Percentiles rank a stretch among this genome's conserved stretches.
Conservation (phyloP, 64 coral and sea anemone genomes). For the Stichodactyla mertensii region DNA sequence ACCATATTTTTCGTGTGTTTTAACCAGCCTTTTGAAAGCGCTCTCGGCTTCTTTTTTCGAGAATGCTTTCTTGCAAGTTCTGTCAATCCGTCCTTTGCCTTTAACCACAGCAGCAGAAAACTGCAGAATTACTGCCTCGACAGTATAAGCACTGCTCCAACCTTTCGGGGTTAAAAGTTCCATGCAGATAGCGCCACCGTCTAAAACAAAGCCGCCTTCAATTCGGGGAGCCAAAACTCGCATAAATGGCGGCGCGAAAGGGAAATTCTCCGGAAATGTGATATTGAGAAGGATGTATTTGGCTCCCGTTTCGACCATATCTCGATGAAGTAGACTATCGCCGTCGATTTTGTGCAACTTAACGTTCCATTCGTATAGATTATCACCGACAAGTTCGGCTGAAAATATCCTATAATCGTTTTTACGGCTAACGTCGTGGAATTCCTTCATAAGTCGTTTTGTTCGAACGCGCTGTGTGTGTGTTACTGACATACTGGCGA, state of each 20-base stretch:
- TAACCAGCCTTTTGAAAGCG: conserved; percentile 84
- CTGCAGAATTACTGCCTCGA: conserved; percentile 79
- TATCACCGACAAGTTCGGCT: conserved; percentile 84
- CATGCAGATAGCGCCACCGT: conserved; percentile 91
- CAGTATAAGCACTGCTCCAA: conserved; percentile 85
- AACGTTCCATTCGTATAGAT: conserved; percentile 91
- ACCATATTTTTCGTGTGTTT: conserved; percentile 94
- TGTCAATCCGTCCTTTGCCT: conserved; percentile 84
- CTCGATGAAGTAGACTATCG: conserved; percentile 82
- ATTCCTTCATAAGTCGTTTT: conserved; percentile 88
- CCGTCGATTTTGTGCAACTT: conserved; percentile 86
- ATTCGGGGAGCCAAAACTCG: conserved; percentile 84
- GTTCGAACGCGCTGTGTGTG: conserved; percentile 77
- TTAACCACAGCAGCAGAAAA: conserved; percentile 91
- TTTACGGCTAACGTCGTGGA: conserved; percentile 71
- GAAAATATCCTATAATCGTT: conserved; percentile 84
- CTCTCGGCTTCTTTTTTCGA: conserved; percentile 90
- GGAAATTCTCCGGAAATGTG: conserved; percentile 87
- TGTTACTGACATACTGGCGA: conserved; percentile 65
- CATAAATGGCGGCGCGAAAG: conserved; percentile 94
- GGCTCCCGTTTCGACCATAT: conserved; percentile 84
- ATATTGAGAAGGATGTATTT: conserved; percentile 92
- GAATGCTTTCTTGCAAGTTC: conserved; percentile 79
- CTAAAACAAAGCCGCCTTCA: conserved; percentile 85
- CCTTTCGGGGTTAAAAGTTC: conserved; percentile 89